These are phyloP conservation scores for Limnephilus rhombicus DNA, from an alignment of 2,888 invertebrate species.

Conservation along the genomic window DNA sequence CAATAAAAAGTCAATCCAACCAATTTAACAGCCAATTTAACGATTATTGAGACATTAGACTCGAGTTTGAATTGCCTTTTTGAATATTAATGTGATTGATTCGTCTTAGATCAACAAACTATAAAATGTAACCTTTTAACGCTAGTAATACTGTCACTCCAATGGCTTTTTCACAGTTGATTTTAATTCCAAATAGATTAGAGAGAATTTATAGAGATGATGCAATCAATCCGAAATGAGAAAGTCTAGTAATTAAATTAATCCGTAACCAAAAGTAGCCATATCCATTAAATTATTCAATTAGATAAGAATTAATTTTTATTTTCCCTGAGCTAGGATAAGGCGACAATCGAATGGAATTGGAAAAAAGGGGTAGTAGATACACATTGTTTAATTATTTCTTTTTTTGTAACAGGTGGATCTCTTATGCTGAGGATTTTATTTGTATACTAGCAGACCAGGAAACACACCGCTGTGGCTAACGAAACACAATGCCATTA, in stretches of 20 bases:
- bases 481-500: too few species aligned
- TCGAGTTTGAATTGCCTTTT: slow-evolving; percentile 58
- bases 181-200: slow-evolving; percentile 25
- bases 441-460: too few species aligned
- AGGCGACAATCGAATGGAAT: not conserved
- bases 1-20: slow-evolving; percentile 57
- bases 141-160: not conserved
- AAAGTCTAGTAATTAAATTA: not conserved
- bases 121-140: not conserved
- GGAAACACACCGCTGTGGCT: too few species aligned
- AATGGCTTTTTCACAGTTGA: not conserved
- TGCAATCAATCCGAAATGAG: slow-evolving; percentile 19
- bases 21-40: slow-evolving; percentile 61
- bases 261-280: not conserved
- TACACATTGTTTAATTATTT: too few species aligned
- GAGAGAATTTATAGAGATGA: slow-evolving; percentile 7
- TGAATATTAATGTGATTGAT: slow-evolving; percentile 46
- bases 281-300: not conserved
- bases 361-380: too few species aligned
- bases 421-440: too few species aligned
- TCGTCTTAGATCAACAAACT: slow-evolving; percentile 7
- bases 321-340: not conserved
- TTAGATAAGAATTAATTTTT: not conserved
- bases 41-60: slow-evolving; percentile 65
- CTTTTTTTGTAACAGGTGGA: too few species aligned